Conservation (phyloP, 2,113 vertebrate species). For the crab-eating macaque (Macaca fascicularis) region DNA sequence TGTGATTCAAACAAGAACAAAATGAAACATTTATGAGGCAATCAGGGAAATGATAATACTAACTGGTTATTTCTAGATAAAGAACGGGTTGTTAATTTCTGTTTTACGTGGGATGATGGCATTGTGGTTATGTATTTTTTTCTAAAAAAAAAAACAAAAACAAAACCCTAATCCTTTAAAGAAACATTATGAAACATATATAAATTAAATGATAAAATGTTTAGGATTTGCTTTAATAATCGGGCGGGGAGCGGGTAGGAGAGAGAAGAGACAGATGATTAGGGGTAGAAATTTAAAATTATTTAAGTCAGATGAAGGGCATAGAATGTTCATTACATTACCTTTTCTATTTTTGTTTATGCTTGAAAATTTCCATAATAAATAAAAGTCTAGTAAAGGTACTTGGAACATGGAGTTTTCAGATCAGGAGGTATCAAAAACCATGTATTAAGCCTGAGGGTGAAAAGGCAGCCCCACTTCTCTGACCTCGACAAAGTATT, state of each 20-base stretch:
- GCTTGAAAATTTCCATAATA: constrained; percentile 13
- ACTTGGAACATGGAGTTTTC: not conserved
- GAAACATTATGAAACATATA: constrained; percentile 1
- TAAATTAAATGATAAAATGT: constrained; percentile 18
- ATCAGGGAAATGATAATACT: not conserved
- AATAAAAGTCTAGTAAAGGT: not conserved
- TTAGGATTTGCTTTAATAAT: constrained; percentile 41
- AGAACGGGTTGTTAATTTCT: constrained; percentile 12
- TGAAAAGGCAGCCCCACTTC: not conserved
- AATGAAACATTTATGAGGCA: constrained; percentile 17
- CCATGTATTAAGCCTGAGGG: not conserved
- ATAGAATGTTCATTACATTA: not conserved
- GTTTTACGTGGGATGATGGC: not conserved
- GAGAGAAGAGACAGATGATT: not conserved
- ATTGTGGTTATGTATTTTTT: not conserved
- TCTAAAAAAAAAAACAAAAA: not conserved
- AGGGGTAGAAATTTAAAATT: not conserved
- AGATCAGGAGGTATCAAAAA: not conserved
- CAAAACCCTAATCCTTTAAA: not conserved
- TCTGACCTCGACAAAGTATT: not conserved
- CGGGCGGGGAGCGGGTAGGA: not conserved
- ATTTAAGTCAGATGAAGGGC: not conserved
- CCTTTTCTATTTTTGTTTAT: not conserved
- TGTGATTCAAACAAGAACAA: not conserved
- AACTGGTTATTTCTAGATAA: constrained; percentile 3